Evolutionary conservation across 2,113 vertebrate genomes (phyloP).

Genomic region (Myrmecophaga tridactyla): DNA sequence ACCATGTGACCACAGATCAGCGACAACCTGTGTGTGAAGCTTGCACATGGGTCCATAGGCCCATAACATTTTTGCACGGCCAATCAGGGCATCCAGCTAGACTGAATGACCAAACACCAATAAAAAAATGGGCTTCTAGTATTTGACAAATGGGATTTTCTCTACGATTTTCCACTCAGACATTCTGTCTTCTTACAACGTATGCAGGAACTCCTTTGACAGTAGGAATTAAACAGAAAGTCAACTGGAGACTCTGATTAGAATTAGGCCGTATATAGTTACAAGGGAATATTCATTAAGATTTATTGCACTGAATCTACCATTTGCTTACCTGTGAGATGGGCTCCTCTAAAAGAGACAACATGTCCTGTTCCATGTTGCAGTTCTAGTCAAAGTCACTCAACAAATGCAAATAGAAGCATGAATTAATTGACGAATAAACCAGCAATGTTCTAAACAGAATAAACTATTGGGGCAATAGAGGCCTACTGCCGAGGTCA

Average conservation of each 20-base stretch:
- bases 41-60: neutral
- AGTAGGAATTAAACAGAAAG: constrained; percentile 35
- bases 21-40: neutral
- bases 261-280: constrained; percentile 34
- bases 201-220: neutral
- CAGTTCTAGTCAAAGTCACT: neutral
- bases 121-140: neutral
- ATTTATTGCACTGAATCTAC: neutral
- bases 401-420: neutral
- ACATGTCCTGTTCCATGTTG: neutral
- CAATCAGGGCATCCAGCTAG: neutral
- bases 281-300: constrained; percentile 22
- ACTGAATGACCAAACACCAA: neutral
- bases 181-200: constrained; percentile 60
- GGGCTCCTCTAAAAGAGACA: neutral
- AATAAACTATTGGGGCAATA: neutral
- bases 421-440: neutral
- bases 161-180: constrained; percentile 46
- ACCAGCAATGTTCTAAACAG: neutral
- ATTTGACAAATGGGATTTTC: neutral
- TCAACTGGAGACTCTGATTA: constrained; percentile 33
- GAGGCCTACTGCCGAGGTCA: neutral
- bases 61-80: neutral
- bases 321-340: neutral
- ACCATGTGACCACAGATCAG: neutral